Base-by-base conservation (phyloP, 1,140 invertebrate genomes). In the Psix sp. region DNA sequence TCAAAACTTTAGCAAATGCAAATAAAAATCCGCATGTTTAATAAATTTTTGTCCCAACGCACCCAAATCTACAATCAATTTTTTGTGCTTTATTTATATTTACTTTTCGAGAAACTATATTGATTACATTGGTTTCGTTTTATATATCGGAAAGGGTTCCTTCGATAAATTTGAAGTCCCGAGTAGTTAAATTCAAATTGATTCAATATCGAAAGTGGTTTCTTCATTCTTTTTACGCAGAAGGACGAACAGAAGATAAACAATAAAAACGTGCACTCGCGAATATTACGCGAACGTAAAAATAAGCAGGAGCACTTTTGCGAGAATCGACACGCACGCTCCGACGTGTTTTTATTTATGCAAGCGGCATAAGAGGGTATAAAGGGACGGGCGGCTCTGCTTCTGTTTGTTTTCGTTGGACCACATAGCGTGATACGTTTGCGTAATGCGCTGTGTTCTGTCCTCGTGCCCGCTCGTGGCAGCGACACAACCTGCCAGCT, bases 401-500 rank as follows among this genome's bases (percentile, higher is more conserved):
- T 81, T 80, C 81, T 85, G 83, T 87, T 86, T 87, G 84, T 86
- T 86, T 86, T 84, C 83, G 80, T 86, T 87, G 84, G 84, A 83
- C 83, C 82, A 86, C 84, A 87, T 86, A 87, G 81, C 85, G 84
- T 86, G 83, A 87, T 86, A 86, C 83, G 82, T 86, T 87, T 87
- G 84, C 83, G 82, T 86, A 87, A 86, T 87, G 80, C 80, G 79
- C 79, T 74, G 67, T 71, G 81, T 82, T 81, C 77, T 80, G 49
- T 76, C 66, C 71, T 59, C 56, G 52, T 68, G 57, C 77, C 68
- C 74, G 66, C 49, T 60, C 60, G 67, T 68, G 59, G 75, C 57
- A 74, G 77, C 77, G 76, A 78, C 77, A 75, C 76, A 85, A 83
- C 85, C 81, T 82, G 80, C 79, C 78, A 71, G 78, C 78, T 76